These are phyloP conservation scores for Cotesia congregata DNA, from an alignment of 2,888 invertebrate species.

Conservation along the genomic window DNA sequence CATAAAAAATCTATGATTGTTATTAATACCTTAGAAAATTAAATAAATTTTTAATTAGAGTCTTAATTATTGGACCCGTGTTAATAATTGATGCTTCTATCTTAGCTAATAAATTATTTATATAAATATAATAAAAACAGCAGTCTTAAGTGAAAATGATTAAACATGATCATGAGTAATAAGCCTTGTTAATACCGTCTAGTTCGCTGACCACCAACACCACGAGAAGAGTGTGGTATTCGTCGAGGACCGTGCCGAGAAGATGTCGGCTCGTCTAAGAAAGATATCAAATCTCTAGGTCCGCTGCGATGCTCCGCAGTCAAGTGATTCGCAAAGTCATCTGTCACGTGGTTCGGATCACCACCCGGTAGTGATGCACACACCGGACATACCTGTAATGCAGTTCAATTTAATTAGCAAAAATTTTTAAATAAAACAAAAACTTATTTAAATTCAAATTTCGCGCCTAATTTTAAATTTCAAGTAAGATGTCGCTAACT, in stretches of 20 bases:
- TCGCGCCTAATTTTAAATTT: too few species aligned
- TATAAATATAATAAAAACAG: too few species aligned
- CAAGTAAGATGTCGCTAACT: too few species aligned
- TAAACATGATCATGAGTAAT: background rate
- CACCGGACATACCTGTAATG: conserved; percentile 91
- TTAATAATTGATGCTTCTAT: too few species aligned
- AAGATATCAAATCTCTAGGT: conserved; percentile 91
- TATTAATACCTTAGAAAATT: too few species aligned
- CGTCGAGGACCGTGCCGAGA: conserved; percentile 83
- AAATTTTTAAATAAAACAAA: too few species aligned
- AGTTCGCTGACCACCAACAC: conserved; percentile 82
- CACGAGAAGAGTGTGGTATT: conserved; percentile 82
- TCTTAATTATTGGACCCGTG: background rate
- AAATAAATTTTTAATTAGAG: background rate
- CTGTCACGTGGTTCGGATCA: conserved; percentile 97
- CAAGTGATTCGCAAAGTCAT: conserved; percentile 97
- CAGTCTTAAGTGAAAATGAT: background rate
- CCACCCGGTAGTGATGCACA: conserved; percentile 97
- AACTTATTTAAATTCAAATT: too few species aligned
- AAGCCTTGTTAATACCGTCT: conserved; percentile 73
- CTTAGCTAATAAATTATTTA: too few species aligned
- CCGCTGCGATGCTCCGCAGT: conserved; percentile 93
- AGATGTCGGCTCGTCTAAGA: conserved; percentile 91
- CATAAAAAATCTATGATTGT: too few species aligned
- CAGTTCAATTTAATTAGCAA: background rate